A percentile compares a stretch with the other conserved stretches of the same genome.
Conservation (phyloP, 2,797 vertebrate genomes). For the Alosa sapidissima region DNA sequence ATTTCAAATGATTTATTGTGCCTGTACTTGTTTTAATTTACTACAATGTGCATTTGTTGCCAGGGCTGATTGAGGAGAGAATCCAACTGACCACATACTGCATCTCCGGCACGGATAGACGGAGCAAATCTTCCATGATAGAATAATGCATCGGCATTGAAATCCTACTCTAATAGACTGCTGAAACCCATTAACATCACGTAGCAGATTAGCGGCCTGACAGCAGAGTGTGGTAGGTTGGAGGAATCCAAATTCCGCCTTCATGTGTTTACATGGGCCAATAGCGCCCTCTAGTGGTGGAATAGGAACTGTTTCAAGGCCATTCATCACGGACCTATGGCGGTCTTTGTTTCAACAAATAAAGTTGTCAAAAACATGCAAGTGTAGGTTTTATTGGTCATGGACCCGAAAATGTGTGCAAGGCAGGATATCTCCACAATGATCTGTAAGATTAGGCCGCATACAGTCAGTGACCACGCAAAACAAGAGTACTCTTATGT, state of each 20-base stretch:
- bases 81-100: not conserved
- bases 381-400: not conserved
- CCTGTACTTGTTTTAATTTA: too few relatives aligned
- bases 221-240: not conserved
- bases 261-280: not conserved
- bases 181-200: not conserved
- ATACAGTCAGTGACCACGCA: not conserved
- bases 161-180: conserved; percentile 10
- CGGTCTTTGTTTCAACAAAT: not conserved
- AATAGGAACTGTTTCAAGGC: not conserved
- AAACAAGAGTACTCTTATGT: not conserved
- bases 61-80: not conserved
- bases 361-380: not conserved
- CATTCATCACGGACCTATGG: too few relatives aligned
- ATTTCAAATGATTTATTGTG: not conserved
- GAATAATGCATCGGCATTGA: not conserved
- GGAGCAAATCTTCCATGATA: not conserved
- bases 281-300: not conserved
- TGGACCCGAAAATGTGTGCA: not conserved
- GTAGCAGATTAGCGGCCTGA: not conserved
- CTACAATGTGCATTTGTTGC: too few relatives aligned
- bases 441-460: not conserved
- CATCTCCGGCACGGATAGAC: not conserved
- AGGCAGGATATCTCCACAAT: not conserved
- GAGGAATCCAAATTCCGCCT: not conserved